Conservation (phyloP, 2,888 invertebrate species). For the Amphipyra tragopoginis region DNA sequence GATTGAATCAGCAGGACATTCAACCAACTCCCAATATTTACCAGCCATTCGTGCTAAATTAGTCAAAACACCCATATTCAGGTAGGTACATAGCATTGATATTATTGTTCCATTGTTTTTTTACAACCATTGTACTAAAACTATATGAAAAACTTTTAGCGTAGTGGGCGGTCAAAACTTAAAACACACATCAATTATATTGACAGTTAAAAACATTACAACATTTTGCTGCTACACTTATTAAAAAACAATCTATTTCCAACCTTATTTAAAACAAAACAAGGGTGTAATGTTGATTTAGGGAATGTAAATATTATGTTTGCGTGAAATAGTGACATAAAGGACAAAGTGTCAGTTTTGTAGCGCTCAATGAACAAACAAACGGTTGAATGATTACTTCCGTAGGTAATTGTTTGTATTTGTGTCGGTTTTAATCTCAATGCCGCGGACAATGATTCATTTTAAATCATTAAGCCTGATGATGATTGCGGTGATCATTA, state of each 20-base stretch:
- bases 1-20: too few species aligned
- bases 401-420: conserved; percentile 25
- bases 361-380: conserved; percentile 33
- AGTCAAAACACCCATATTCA: conserved; percentile 18
- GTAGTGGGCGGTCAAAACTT: conserved; percentile 56
- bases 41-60: conserved; percentile 22
- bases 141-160: conserved; percentile 35
- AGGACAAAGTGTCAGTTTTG: conserved; percentile 47
- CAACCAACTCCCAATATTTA: neutral
- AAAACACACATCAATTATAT: conserved; percentile 56
- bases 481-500: conserved; percentile 40
- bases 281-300: neutral
- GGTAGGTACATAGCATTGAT: conserved; percentile 17
- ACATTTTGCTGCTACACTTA: conserved; percentile 1
- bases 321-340: conserved; percentile 16
- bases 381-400: conserved; percentile 49
- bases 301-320: conserved; percentile 1
- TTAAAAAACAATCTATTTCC: conserved; percentile 11
- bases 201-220: conserved; percentile 40
- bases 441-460: conserved; percentile 41
- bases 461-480: conserved; percentile 36
- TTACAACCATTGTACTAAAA: conserved; percentile 36
- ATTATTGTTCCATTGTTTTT: conserved; percentile 42
- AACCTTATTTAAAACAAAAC: neutral
- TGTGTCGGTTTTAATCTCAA: conserved; percentile 42